Conservation (phyloP, 2,797 vertebrate genomes). For the Buceros bicornis region DNA sequence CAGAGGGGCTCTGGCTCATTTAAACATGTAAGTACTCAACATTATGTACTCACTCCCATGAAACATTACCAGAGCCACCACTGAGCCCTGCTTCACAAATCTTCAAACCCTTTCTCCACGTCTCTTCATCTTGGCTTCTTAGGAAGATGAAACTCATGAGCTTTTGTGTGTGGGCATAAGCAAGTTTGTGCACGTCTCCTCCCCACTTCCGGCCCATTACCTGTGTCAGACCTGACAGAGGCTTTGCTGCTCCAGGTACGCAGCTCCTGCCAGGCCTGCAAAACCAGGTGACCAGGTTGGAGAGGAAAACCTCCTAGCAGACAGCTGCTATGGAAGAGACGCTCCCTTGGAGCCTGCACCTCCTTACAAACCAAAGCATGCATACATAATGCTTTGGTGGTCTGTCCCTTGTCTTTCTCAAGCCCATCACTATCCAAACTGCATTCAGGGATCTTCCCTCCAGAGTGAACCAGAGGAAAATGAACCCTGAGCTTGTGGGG, state of each 20-base stretch:
- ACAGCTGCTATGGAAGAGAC: not conserved
- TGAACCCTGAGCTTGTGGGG: not conserved
- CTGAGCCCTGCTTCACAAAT: not conserved
- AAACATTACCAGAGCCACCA: not conserved
- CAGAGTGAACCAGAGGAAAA: not conserved
- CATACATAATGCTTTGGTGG: fast-evolving
- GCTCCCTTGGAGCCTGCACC: not conserved
- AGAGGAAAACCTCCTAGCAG: not conserved
- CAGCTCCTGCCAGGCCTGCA: not conserved
- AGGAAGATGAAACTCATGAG: not conserved
- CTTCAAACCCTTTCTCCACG: not conserved
- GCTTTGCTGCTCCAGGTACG: not conserved
- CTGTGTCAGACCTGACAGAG: not conserved
- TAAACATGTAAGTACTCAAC: not conserved
- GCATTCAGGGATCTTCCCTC: not conserved
- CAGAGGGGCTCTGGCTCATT: not conserved
- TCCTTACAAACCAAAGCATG: not conserved
- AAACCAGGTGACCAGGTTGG: not conserved
- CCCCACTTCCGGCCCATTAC: not conserved
- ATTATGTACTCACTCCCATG: not conserved
- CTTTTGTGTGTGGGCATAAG: not conserved
- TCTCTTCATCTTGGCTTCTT: not conserved
- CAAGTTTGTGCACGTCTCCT: not conserved
- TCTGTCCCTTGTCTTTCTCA: not conserved
- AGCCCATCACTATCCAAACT: not conserved